Conservation (phyloP, 2,113 vertebrate species). For the Ophthalmolycus amberensis region DNA sequence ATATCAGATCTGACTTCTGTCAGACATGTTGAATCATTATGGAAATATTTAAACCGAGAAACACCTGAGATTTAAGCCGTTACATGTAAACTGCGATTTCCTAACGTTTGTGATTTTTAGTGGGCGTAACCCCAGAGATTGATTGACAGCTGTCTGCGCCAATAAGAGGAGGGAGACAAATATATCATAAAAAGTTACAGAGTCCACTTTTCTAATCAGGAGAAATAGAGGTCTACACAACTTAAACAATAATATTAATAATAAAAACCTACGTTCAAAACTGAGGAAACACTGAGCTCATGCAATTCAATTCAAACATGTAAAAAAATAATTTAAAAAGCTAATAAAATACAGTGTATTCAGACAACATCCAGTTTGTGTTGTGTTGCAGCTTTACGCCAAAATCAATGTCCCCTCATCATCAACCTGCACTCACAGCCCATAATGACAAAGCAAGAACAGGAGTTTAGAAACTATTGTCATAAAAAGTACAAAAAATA, state of each 20-base stretch:
- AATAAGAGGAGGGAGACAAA: neutral
- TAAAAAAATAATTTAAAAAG: neutral
- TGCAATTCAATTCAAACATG: neutral
- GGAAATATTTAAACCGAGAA: neutral
- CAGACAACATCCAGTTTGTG: no score
- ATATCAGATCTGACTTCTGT: neutral
- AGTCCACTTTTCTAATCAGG: neutral
- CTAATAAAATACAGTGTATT: no score
- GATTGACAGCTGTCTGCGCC: constrained; percentile 41
- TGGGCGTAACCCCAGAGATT: neutral
- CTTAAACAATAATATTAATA: no score
- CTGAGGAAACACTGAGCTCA: neutral
- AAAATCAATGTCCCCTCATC: no score
- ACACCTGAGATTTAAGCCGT: neutral
- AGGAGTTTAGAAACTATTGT: no score
- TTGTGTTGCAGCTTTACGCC: no score
- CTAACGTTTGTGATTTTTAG: neutral
- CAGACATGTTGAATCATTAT: neutral
- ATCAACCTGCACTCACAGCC: no score
- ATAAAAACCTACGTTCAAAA: no score
- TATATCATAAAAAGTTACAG: neutral
- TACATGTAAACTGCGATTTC: neutral
- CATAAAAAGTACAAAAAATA: no score
- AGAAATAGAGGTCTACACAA: no score
- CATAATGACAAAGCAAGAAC: no score